phyloP scores from a whole-genome alignment of 37 sponge, comb jelly and placozoan genomes.

The Cladorhizidae sp. region DNA sequence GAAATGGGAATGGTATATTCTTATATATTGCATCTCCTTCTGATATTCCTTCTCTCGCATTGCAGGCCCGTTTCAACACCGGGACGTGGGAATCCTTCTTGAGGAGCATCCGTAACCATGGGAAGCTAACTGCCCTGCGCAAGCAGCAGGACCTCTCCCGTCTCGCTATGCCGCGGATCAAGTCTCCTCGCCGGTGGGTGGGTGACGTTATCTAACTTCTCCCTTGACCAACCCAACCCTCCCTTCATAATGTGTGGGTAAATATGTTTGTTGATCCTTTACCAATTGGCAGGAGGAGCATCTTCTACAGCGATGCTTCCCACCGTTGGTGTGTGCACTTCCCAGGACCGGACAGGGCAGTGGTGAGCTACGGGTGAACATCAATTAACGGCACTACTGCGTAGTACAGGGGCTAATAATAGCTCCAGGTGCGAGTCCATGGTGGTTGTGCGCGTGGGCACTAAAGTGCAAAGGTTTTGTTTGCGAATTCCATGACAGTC shows the following conservation, averaged over 20 bases:
- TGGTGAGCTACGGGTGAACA: no score
- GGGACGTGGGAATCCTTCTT: slow-evolving; percentile 86
- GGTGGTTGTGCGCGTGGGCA: no score
- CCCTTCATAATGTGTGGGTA: not conserved
- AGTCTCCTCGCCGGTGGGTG: slow-evolving; percentile 26
- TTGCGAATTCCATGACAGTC: no score
- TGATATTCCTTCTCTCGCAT: not conserved
- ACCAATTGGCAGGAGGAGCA: slow-evolving; percentile 19
- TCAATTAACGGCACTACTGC: no score
- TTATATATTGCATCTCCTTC: no score
- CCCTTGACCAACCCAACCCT: no score
- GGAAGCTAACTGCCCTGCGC: slow-evolving; percentile 51
- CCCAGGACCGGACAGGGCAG: slow-evolving; percentile 60
- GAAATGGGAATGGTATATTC: no score
- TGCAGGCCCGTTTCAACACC: slow-evolving; percentile 49
- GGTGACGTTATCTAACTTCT: not conserved
- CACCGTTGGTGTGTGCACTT: slow-evolving; percentile 57
- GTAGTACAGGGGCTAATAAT: no score
- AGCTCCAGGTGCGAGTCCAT: no score
- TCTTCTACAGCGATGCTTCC: slow-evolving; percentile 46
- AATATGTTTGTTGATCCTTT: not conserved
- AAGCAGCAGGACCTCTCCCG: slow-evolving; percentile 6
- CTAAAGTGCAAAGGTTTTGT: no score
- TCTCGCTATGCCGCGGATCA: slow-evolving; percentile 5
- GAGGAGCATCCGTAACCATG: slow-evolving; percentile 38